A percentile compares a stretch with the other conserved stretches of the same genome.
Evolutionary conservation across 2,113 vertebrate genomes (phyloP).

Genomic region (Nematolebias whitei): DNA sequence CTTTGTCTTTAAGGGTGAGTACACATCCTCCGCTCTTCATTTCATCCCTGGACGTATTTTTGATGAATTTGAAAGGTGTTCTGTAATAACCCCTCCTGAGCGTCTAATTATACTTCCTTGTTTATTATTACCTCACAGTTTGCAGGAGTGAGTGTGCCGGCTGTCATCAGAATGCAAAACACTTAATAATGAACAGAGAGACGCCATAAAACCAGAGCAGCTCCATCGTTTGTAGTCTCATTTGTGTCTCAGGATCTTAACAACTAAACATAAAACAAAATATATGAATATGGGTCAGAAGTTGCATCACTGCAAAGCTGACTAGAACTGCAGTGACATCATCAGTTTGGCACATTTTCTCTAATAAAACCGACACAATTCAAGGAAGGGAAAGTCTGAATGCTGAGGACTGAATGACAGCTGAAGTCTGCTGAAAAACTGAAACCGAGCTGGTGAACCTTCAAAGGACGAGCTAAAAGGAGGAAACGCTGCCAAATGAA

Average conservation of each 20-base stretch:
- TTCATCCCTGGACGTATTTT: neutral
- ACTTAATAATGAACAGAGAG: neutral
- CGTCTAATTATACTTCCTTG: constrained; percentile 35
- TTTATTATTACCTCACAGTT: constrained; percentile 33
- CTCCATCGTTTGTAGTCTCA: too few species aligned
- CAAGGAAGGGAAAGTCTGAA: too few species aligned
- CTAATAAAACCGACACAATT: neutral
- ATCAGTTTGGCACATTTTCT: neutral
- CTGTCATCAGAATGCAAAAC: neutral
- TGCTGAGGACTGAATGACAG: too few species aligned
- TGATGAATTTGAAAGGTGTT: neutral
- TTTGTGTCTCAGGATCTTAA: neutral
- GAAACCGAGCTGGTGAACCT: too few species aligned
- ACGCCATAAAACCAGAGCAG: neutral
- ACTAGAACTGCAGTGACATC: neutral
- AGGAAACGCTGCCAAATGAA: too few species aligned
- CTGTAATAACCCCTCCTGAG: neutral
- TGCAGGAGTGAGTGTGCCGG: constrained; percentile 1
- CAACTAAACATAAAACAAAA: too few species aligned
- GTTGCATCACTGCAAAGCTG: neutral
- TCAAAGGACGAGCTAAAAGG: too few species aligned
- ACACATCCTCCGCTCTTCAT: neutral
- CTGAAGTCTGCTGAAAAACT: too few species aligned
- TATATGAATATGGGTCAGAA: neutral
- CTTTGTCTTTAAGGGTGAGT: constrained; percentile 96